A percentile compares a stretch with the other conserved stretches of the same genome.
phyloP scores from a whole-genome alignment of 2,113 vertebrate genomes.

The Anhinga anhinga region DNA sequence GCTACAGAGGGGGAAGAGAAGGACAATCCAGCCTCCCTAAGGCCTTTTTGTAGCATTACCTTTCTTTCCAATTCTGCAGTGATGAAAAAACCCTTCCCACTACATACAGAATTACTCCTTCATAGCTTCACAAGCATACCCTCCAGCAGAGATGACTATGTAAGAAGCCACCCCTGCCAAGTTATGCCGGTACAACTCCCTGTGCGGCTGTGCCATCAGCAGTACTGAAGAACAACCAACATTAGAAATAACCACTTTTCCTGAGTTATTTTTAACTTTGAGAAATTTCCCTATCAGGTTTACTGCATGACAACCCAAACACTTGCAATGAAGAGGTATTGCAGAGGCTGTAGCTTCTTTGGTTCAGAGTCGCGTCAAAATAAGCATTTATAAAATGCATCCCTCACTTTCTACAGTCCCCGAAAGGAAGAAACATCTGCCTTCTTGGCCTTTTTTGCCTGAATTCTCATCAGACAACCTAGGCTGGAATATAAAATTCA shows the following conservation, averaged over 20 bases:
- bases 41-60: neutral
- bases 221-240: neutral
- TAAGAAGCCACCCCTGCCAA: neutral
- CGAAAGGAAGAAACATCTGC: neutral
- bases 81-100: neutral
- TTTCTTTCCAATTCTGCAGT: neutral
- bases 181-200: neutral
- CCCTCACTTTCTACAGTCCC: neutral
- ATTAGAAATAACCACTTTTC: neutral
- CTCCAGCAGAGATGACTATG: neutral
- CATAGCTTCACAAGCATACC: neutral
- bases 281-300: neutral
- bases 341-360: neutral
- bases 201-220: neutral
- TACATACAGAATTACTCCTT: neutral
- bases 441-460: neutral
- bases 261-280: neutral
- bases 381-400: neutral
- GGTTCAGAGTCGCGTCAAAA: neutral
- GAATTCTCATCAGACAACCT: neutral
- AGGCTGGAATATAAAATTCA: neutral
- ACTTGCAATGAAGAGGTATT: neutral
- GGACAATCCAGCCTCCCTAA: neutral
- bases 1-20: neutral
- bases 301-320: neutral